A percentile compares a stretch with the other conserved stretches of the same genome.
phyloP scores from a whole-genome alignment of 37 sponge, comb jelly and placozoan species.

The Aplysina aerophoba region DNA sequence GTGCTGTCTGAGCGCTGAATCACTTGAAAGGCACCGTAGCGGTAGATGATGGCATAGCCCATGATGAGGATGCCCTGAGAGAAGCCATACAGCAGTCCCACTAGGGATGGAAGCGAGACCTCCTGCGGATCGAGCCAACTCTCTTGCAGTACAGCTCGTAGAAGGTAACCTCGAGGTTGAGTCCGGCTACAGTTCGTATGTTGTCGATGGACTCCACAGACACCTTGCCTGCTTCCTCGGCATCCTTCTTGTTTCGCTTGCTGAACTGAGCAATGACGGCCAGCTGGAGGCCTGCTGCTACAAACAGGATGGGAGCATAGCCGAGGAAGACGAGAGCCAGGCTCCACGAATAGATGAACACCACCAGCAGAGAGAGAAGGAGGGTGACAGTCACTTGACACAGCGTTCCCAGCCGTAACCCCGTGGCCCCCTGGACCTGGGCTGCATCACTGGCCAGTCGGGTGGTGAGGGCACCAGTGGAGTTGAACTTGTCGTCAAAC shows the following conservation, averaged over 20 bases:
- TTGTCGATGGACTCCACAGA: constrained; percentile 30
- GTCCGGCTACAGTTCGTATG: constrained; percentile 37
- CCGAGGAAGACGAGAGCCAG: constrained; percentile 68
- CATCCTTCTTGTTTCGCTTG: constrained; percentile 55
- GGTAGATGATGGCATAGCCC: constrained; percentile 59
- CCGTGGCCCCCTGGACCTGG: constrained; percentile 85
- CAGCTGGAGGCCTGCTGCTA: constrained; percentile 46
- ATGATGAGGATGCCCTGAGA: constrained; percentile 61
- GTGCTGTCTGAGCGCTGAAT: constrained; percentile 19
- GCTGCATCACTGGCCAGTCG: constrained; percentile 84
- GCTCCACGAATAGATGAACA: constrained; percentile 72
- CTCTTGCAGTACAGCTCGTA: background rate
- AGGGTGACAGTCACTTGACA: constrained; percentile 60
- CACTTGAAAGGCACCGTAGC: constrained; percentile 82
- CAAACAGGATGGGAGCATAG: constrained; percentile 60
- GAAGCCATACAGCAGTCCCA: constrained; percentile 73
- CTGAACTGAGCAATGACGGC: constrained; percentile 46
- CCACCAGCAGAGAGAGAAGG: constrained; percentile 56
- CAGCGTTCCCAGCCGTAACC: constrained; percentile 66
- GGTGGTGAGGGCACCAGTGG: constrained; percentile 84
- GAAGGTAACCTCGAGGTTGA: constrained; percentile 10
- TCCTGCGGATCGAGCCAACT: constrained; percentile 23
- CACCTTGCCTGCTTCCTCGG: constrained; percentile 78
- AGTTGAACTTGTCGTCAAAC: constrained; percentile 84
- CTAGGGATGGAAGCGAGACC: background rate